These are phyloP conservation scores for Pelobates fuscus DNA, from an alignment of 2,113 vertebrate genomes.

Conservation along the genomic window DNA sequence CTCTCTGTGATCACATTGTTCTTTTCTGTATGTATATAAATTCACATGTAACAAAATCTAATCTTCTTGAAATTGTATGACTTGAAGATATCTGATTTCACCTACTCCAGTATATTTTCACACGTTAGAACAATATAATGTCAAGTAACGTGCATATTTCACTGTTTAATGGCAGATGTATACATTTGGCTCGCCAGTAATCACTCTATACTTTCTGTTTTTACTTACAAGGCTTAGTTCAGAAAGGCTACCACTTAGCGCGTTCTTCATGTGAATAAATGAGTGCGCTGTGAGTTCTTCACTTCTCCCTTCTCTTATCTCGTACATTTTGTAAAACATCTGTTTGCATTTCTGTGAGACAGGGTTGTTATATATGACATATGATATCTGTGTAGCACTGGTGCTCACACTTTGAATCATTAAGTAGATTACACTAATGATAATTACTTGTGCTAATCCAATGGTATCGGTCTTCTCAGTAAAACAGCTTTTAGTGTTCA, in stretches of 20 bases:
- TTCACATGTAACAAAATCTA: no score
- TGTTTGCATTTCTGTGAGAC: constrained; percentile 24
- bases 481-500: constrained; percentile 26
- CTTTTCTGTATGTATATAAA: no score
- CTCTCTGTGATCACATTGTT: no score
- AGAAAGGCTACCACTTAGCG: not conserved
- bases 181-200: not conserved
- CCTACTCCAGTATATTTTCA: no score
- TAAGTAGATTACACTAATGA: constrained; percentile 33
- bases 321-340: not conserved
- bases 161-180: not conserved
- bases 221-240: no score
- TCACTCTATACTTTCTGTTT: not conserved
- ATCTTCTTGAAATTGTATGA: no score
- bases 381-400: constrained; percentile 10
- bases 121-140: not conserved
- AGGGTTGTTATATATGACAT: constrained; percentile 30
- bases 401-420: constrained; percentile 20
- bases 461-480: constrained; percentile 1
- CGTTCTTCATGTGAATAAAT: not conserved
- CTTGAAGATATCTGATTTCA: no score
- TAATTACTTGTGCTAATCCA: not conserved
- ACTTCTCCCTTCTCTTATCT: not conserved
- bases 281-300: not conserved
- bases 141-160: not conserved